Conservation (phyloP, 2,888 invertebrate genomes). For the Lampropteryx suffumata region DNA sequence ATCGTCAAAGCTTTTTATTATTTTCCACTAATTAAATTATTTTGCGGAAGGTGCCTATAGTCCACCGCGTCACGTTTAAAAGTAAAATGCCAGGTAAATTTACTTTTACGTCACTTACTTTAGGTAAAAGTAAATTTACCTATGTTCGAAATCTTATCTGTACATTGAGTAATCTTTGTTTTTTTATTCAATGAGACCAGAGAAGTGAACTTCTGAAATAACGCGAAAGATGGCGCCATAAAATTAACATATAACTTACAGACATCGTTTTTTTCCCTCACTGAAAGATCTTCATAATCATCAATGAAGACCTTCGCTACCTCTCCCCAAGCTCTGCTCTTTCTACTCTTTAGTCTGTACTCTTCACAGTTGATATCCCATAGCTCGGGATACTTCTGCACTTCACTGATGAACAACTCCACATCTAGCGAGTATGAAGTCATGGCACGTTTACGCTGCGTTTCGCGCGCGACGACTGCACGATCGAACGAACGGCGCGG, state of each 20-base stretch:
- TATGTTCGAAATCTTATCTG: no score
- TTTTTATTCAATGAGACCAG: no score
- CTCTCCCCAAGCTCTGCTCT: constrained; percentile 58
- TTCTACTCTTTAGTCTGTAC: constrained; percentile 46
- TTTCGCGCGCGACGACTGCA: constrained; percentile 41
- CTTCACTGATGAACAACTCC: constrained; percentile 63
- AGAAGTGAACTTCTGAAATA: no score
- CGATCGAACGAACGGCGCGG: constrained; percentile 46
- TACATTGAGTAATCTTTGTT: no score
- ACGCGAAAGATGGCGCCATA: no score
- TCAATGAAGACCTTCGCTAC: constrained; percentile 57
- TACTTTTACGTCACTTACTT: no score
- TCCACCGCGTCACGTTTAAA: no score
- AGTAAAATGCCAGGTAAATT: no score
- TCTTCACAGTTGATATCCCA: constrained; percentile 60
- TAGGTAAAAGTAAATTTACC: no score
- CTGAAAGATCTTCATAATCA: constrained; percentile 55
- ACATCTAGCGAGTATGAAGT: constrained; percentile 45
- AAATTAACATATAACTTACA: constrained; percentile 50
- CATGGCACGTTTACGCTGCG: constrained; percentile 40
- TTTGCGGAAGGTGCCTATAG: no score
- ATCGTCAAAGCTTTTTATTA: no score
- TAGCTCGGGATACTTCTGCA: constrained; percentile 59
- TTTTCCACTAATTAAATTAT: no score
- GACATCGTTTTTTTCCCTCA: constrained; percentile 54